These are phyloP conservation scores for Protobothrops mucrosquamatus DNA, from an alignment of 2,113 vertebrate genomes.

Conservation along the genomic window DNA sequence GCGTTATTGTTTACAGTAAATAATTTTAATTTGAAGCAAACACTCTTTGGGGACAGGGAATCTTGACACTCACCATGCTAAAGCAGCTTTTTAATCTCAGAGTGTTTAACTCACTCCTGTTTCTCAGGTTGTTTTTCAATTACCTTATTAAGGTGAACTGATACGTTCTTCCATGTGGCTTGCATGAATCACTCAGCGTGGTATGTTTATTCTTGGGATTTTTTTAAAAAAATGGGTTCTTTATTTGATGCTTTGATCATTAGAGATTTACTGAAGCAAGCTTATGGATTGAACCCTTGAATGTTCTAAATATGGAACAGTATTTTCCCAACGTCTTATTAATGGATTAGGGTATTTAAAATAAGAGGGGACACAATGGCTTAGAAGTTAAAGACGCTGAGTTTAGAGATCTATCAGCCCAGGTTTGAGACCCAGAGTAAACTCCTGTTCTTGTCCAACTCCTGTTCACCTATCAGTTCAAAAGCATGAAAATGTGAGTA, in stretches of 20 bases:
- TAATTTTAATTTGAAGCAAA: neutral
- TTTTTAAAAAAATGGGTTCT: neutral
- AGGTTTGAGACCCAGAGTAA: neutral
- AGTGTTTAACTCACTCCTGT: neutral
- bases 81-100: neutral
- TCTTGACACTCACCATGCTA: neutral
- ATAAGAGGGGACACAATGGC: neutral
- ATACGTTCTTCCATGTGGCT: neutral
- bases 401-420: neutral
- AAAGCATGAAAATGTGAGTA: neutral
- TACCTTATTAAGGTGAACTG: neutral
- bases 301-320: neutral
- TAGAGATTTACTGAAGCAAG: neutral
- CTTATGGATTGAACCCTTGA: neutral
- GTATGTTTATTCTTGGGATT: neutral
- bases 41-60: neutral
- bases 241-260: neutral
- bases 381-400: neutral
- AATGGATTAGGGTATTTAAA: neutral
- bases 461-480: neutral
- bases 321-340: neutral
- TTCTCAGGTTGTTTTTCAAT: neutral
- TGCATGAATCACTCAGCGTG: neutral
- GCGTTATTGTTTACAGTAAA: slow-evolving; percentile 6
- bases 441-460: neutral